Base-by-base conservation (phyloP, 64 coral and sea anemone species). In the Pocillopora damicornis region DNA sequence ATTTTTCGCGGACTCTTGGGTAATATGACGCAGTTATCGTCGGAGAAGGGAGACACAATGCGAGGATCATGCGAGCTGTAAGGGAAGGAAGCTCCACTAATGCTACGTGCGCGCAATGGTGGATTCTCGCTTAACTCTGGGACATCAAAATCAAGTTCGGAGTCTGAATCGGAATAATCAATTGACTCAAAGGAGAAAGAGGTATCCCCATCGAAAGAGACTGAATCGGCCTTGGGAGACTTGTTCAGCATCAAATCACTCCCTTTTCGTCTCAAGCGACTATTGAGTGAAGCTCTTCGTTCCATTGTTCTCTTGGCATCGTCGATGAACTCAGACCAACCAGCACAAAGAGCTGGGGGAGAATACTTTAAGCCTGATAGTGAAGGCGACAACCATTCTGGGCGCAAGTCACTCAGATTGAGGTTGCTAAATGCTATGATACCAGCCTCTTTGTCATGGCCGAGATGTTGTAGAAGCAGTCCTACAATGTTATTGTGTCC, bases 371-470 rank as follows among this genome's bases (percentile, higher is more conserved):
- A 73, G 12, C 94, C 94, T 22, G 85, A 26, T 9, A 96, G 91
- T 15, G 94, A 88, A 17, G 94, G 94, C 20, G 82, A 87, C 1
- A 99, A 76, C 96, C 96, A 99, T 11, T 90, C 83, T 26, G 93
- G 93, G 30, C 79, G 76, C 10, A 99, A 74, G 45, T 79, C 65
- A 34, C 96, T 90, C 60, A 99, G 93, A 73, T 99, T 99, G 60
- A 99, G 79, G 18, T 91, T 91, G 13, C 87, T 93, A 78, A 88
- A 99, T 59, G 94, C 87, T 25, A 99, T 92, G 37, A 91, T 90
- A 61, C 97, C 97, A 35, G 90, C 93, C 42, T 99, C 93, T 75
- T 94, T 88, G 63, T 99, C 97, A 79, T 95, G 93, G 13, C 97
- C 93, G 20, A 99, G 59, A 64, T 95, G 90, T 58, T 99, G 93